These are phyloP conservation scores for Acromyrmex charruanus DNA, from an alignment of 1,140 invertebrate genomes.

Conservation along the genomic window DNA sequence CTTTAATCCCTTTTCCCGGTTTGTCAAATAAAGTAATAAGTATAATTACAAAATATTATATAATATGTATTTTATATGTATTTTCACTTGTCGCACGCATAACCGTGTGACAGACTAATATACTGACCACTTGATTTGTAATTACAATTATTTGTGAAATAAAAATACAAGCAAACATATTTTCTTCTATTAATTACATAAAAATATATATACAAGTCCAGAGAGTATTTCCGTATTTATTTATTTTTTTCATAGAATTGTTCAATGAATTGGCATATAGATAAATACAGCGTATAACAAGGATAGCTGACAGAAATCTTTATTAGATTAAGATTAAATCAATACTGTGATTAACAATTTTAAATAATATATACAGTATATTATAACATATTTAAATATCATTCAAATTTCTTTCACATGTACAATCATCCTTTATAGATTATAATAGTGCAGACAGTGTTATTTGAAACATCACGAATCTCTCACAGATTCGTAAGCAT, in stretches of 20 bases:
- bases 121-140: no score
- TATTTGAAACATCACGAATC: not conserved
- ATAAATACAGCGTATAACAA: not conserved
- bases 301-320: not conserved
- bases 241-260: not conserved
- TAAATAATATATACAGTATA: not conserved
- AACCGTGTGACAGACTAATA: no score
- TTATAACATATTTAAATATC: not conserved
- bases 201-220: not conserved
- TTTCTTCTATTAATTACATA: not conserved
- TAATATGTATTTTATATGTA: no score
- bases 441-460: not conserved
- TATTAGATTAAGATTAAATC: slow-evolving; percentile 1
- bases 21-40: slow-evolving; percentile 15
- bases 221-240: no score
- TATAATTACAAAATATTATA: no score
- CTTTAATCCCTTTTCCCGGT: not conserved
- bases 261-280: not conserved
- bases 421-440: slow-evolving; percentile 4
- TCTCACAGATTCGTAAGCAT: not conserved
- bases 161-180: not conserved
- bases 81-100: no score
- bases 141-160: slow-evolving; percentile 13
- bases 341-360: not conserved
- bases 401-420: not conserved